A percentile compares a stretch with the other conserved stretches of the same genome.
These are phyloP conservation scores for Mamestra configurata DNA, from an alignment of 1,140 invertebrate species.

Conservation along the genomic window DNA sequence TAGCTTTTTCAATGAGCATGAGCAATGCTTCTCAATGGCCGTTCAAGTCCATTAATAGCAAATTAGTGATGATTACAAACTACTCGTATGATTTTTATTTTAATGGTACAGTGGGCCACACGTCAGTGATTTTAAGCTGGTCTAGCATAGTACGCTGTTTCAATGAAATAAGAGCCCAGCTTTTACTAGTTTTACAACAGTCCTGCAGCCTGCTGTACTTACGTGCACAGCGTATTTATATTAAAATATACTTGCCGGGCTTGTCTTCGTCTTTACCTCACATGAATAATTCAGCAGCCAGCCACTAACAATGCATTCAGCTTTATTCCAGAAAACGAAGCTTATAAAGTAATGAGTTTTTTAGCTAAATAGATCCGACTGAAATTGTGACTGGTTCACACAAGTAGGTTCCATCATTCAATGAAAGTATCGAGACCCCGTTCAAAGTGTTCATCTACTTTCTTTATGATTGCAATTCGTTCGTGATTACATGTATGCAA, in stretches of 20 bases:
- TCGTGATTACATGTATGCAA: conserved; percentile 21
- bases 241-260: conserved; percentile 48
- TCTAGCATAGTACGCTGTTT: no score
- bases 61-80: no score
- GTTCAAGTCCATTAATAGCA: no score
- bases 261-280: conserved; percentile 56
- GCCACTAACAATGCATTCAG: conserved; percentile 57
- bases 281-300: conserved; percentile 74
- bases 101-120: no score
- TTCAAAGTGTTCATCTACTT: conserved; percentile 12
- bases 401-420: neutral
- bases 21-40: no score
- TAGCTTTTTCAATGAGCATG: neutral
- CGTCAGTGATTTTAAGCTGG: no score
- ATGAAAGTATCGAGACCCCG: neutral
- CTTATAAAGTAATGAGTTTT: conserved; percentile 1
- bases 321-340: conserved; percentile 62
- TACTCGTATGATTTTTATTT: no score
- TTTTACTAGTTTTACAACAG: neutral
- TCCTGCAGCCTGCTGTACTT: neutral
- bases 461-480: conserved; percentile 25
- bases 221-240: conserved; percentile 44
- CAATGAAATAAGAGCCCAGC: no score
- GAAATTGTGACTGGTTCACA: neutral
- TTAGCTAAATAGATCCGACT: neutral